Evolutionary conservation across 2,797 vertebrate species (phyloP).

Genomic region (Rhinoraja longicauda): DNA sequence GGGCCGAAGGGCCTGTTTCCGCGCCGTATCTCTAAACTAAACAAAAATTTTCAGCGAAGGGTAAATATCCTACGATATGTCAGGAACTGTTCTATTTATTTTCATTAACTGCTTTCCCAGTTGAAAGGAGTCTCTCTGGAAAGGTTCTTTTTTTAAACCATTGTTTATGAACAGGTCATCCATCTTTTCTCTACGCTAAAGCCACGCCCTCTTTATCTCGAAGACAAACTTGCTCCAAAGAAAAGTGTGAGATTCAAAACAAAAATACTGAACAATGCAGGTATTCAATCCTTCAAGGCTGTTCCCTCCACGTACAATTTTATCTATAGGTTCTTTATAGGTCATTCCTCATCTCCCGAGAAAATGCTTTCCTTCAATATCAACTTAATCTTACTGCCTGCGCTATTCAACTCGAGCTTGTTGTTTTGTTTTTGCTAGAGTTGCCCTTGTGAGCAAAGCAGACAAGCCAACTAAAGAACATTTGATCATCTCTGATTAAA

Average conservation of each 20-base stretch:
- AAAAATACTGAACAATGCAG: background rate
- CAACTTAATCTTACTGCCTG: background rate
- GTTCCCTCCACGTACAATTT: background rate
- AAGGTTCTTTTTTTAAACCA: conserved; percentile 12
- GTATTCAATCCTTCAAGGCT: background rate
- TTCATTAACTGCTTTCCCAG: background rate
- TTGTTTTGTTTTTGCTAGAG: background rate
- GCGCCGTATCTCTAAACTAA: too few relatives aligned
- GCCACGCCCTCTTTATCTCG: background rate
- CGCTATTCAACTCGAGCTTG: background rate
- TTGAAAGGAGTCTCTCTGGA: background rate
- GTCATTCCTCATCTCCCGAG: background rate
- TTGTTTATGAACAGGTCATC: background rate
- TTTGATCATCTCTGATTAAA: background rate
- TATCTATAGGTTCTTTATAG: conserved; percentile 10
- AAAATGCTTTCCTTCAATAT: background rate
- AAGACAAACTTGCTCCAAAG: background rate
- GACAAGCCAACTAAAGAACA: background rate
- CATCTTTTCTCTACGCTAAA: background rate
- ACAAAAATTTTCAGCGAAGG: background rate
- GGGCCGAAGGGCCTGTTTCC: too few relatives aligned
- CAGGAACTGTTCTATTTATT: background rate
- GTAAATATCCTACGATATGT: background rate
- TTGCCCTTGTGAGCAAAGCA: background rate
- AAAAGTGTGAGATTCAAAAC: background rate